Conservation (phyloP, 2,113 vertebrate species). For the Megalops atlanticus region DNA sequence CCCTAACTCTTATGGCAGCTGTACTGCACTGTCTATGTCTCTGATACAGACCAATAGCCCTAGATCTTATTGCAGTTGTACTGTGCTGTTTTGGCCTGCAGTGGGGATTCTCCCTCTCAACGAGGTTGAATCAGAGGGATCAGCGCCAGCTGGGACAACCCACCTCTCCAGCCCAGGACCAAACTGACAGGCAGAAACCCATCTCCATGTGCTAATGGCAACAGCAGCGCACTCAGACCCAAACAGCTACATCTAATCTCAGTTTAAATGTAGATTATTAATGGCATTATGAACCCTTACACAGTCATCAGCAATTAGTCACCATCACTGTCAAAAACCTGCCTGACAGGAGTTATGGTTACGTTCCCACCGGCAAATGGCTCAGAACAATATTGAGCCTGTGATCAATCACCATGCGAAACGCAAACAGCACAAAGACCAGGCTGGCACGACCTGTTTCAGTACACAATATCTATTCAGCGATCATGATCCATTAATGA, state of each 20-base stretch:
- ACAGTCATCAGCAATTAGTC: neutral
- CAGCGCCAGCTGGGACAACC: slow-evolving; percentile 43
- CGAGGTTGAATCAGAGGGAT: slow-evolving; percentile 76
- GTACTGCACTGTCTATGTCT: slow-evolving; percentile 55
- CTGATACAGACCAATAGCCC: too few species aligned
- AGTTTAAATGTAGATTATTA: too few species aligned
- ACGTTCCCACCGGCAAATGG: neutral
- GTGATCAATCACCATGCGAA: neutral
- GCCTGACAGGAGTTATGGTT: neutral
- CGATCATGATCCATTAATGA: neutral
- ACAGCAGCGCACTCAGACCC: too few species aligned
- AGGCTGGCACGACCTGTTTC: too few species aligned
- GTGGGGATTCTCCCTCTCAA: slow-evolving; percentile 74
- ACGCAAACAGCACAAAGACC: neutral
- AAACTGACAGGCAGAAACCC: neutral
- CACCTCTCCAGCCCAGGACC: too few species aligned
- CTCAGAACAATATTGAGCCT: too few species aligned
- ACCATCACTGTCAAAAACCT: neutral
- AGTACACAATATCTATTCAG: neutral
- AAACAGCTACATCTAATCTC: too few species aligned
- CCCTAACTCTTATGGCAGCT: too few species aligned
- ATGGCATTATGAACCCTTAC: neutral
- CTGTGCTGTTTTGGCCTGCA: slow-evolving; percentile 68
- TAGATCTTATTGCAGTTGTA: too few species aligned
- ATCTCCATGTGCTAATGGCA: too few species aligned